Evolutionary conservation across 2,888 invertebrate species (phyloP), one percentile per base, ranked within the genome.

Genomic region (Nomada flava): DNA sequence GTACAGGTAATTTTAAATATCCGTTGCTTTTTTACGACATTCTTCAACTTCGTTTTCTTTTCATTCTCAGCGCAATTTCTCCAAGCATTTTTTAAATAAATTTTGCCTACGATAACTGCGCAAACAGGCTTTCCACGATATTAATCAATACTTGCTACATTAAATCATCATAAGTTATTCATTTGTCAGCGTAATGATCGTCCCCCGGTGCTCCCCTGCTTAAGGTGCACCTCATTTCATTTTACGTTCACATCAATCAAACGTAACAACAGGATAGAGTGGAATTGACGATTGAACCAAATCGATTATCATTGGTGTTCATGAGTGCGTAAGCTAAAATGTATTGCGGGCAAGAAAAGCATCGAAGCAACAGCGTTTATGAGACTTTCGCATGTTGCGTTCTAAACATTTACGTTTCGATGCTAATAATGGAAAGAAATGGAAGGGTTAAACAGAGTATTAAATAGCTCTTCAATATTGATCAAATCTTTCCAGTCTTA

Each of bases 251-350:
- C 47, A 47, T 47, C 13, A 20, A 26, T 3, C 26, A 50, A 47
- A 29, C 50, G 47, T 7, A 71, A 20, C 47, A 29, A 47, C 47
- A 47, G 47, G 47, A 47, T 47, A 62, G 44, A 57, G 13, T 50
- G 59, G 11, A 13, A 44, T 9, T n/a, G 59, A 59, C 50, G 70
- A 71, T 62, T 52, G 62, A 52, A 23, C 52, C 47, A 52, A 71
- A 73, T 73, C 65, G 64, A 65, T 64, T 10, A 47, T 47, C 55
- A 36, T 71, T 52, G 52, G 3, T 60, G 23, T n/a, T 50, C 50
- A 1, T 9, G 29, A 29, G 5, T 29, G 29, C 29, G 29, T 29
- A 29, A 29, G 29, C 29, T 29, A 29, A 29, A 29, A 29, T 29
- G 7, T 29, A 29, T 29, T 29, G 0, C 29, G 7, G 3, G 7